phyloP scores from a whole-genome alignment of 2,113 vertebrate genomes.

The Amphilophus citrinellus region DNA sequence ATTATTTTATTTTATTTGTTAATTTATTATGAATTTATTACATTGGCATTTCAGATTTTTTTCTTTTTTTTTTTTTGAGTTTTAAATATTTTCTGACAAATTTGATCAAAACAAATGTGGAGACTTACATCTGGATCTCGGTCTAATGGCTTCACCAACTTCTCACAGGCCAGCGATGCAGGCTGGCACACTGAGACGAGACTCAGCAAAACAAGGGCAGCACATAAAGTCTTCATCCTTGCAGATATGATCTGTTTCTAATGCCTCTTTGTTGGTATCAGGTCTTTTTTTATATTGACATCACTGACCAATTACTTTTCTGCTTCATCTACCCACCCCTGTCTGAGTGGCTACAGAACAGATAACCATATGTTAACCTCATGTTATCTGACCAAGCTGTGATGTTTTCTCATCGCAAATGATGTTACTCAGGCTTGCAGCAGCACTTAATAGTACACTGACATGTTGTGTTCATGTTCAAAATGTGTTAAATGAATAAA shows the following conservation, averaged over 20 bases:
- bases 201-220: slow-evolving; percentile 35
- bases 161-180: slow-evolving; percentile 42
- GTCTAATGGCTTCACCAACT: slow-evolving; percentile 23
- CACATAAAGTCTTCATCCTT: slow-evolving; percentile 46
- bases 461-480: background rate
- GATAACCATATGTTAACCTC: background rate
- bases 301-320: slow-evolving; percentile 28
- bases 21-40: too few species aligned
- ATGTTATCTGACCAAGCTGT: background rate
- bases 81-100: background rate
- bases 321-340: background rate
- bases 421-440: background rate
- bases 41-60: too few species aligned
- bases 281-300: background rate
- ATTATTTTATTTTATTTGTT: background rate
- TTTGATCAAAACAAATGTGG: background rate
- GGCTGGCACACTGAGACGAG: slow-evolving; percentile 35
- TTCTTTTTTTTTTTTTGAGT: too few species aligned
- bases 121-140: slow-evolving; percentile 32
- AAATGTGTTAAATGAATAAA: background rate
- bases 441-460: background rate
- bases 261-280: background rate
- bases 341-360: background rate
- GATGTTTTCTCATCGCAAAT: background rate
- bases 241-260: background rate